phyloP scores from a whole-genome alignment of 2,797 vertebrate genomes.

The Argentina silus region DNA sequence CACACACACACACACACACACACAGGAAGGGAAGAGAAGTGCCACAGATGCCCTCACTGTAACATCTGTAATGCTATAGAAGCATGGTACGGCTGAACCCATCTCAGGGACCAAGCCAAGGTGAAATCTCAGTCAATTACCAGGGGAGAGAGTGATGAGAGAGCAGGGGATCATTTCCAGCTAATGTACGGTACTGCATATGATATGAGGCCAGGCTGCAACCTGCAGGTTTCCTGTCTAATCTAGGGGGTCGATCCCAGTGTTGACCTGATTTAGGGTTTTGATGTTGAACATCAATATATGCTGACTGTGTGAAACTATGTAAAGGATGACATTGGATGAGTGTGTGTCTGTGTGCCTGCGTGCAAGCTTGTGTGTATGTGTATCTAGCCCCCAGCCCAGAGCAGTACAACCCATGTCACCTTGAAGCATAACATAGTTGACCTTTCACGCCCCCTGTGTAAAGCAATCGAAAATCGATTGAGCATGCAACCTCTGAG shows the following conservation, averaged over 20 bases:
- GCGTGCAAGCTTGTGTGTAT: neutral
- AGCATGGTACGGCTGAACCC: neutral
- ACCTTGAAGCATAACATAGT: neutral
- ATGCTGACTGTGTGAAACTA: neutral
- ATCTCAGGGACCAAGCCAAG: neutral
- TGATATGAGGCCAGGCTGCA: neutral
- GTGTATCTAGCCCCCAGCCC: neutral
- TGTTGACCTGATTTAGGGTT: neutral
- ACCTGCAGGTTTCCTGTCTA: neutral
- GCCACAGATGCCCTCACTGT: neutral
- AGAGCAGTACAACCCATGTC: neutral
- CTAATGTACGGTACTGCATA: neutral
- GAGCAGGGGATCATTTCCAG: neutral
- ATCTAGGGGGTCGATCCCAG: neutral
- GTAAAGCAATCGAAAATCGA: neutral
- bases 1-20: neutral
- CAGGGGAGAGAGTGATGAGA: neutral
- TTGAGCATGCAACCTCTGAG: neutral
- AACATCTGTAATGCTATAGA: neutral
- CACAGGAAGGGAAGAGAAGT: neutral
- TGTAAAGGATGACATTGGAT: neutral
- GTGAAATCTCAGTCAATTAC: neutral
- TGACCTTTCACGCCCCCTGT: neutral
- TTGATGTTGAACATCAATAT: neutral
- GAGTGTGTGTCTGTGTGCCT: neutral